Evolutionary conservation across 2,888 invertebrate species (phyloP), one percentile per base, ranked within the genome.

Genomic region (Linyphia triangularis): DNA sequence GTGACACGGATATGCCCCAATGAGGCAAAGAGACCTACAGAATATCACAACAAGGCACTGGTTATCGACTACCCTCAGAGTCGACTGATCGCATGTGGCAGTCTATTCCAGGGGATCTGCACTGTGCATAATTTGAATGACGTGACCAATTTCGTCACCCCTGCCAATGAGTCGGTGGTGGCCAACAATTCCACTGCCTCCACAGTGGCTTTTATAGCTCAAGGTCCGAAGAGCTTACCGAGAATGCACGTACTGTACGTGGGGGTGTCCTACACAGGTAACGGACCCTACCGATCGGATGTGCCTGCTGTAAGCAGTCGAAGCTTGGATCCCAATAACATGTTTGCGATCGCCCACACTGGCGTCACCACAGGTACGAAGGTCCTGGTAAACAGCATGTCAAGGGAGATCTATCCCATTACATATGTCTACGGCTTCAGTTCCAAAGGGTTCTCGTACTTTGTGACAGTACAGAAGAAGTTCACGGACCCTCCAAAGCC

Each of bases 341-440:
- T 97, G 95, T 97, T 99, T 93, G 95, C 96, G 93, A 97, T 98
- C 92, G 97, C 97, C 88, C 95, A 96, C 92, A 96, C 96, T 61
- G 97, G 97, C 26, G 97, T 97, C 72, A 97, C 96, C 63, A 97
- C 96, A 77, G 97, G 97, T 84, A 97, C 97, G 26, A 95, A 97
- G 92, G 97, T 97, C 94, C 96, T 97, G 93, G 96, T 98, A 91
- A 98, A 98, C 94, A 96, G 96, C 43, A 94, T 97, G 92, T 96
- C 97, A 67, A 95, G 98, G 81, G 97, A 97, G 93, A 95, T 96
- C 61, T 99, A 98, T 94, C 96, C 97, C 83, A 97, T 99, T 91
- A 97, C 96, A 92, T 99, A 99, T 93, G 96, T 99, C 51, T 97
- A 97, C 93, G 99, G 99, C 70, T 99, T 99, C 93, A 96, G 96